Evolutionary conservation across 2,888 invertebrate genomes (phyloP).

Genomic region (Brachylomia viminalis): DNA sequence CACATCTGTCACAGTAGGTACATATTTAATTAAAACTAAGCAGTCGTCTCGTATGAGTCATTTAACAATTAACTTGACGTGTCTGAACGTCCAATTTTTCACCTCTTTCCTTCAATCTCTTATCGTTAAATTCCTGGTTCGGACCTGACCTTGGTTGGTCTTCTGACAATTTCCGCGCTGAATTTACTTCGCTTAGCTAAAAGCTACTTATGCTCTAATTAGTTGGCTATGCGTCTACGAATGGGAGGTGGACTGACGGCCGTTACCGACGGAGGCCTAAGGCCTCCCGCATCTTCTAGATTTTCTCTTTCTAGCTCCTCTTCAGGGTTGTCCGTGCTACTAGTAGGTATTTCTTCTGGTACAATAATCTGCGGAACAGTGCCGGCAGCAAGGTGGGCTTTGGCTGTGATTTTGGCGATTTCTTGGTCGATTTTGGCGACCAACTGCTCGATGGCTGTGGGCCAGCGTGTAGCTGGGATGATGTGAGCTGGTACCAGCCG

Average conservation of each 20-base stretch:
- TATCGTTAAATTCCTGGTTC: slow-evolving; percentile 28
- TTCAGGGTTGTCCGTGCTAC: slow-evolving; percentile 48
- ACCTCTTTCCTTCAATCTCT: slow-evolving; percentile 34
- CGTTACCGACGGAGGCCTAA: slow-evolving; percentile 75
- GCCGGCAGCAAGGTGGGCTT: slow-evolving; percentile 61
- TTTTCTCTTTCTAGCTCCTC: slow-evolving; percentile 45
- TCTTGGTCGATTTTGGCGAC: slow-evolving; percentile 83
- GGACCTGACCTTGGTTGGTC: slow-evolving; percentile 16
- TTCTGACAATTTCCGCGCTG: neutral
- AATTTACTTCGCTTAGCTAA: slow-evolving; percentile 52
- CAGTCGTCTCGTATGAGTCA: slow-evolving; percentile 45
- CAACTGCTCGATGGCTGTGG: slow-evolving; percentile 82
- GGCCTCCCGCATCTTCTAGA: slow-evolving; percentile 59
- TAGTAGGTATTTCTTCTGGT: slow-evolving; percentile 62
- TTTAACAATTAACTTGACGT: slow-evolving; percentile 39
- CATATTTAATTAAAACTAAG: slow-evolving; percentile 43
- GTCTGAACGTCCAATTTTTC: slow-evolving; percentile 31
- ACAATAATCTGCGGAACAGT: slow-evolving; percentile 73
- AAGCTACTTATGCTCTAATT: slow-evolving; percentile 59
- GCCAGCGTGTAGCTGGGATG: slow-evolving; percentile 88
- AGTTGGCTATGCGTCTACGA: slow-evolving; percentile 73
- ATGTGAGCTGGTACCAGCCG: slow-evolving; percentile 92
- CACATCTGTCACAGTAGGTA: slow-evolving; percentile 32
- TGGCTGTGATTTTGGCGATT: slow-evolving; percentile 82
- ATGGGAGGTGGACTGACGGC: slow-evolving; percentile 81